Conservation (phyloP, 2,888 invertebrate genomes). For the Disparrhopalites patrizii region DNA sequence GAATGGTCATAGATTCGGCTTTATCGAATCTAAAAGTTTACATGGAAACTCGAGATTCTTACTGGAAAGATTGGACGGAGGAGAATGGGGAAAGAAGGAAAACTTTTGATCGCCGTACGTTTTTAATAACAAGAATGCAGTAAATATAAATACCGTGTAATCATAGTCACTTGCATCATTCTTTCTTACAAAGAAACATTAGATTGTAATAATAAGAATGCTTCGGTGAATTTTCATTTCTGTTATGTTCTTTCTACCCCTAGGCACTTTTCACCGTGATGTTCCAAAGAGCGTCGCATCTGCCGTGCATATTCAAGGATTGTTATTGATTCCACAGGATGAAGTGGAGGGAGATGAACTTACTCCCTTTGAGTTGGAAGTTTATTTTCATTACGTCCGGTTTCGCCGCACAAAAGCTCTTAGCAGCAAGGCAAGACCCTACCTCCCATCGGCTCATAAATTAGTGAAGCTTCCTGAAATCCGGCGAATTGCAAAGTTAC, state of each 20-base stretch:
- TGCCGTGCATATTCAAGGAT: slow-evolving; percentile 40
- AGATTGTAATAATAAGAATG: neutral
- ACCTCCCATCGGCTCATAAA: slow-evolving; percentile 32
- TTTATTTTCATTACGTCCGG: slow-evolving; percentile 39
- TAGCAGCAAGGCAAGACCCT: slow-evolving; percentile 24
- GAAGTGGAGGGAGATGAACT: slow-evolving; percentile 17
- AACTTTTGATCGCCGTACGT: slow-evolving; percentile 45
- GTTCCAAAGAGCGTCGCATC: slow-evolving; percentile 46
- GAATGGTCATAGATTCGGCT: slow-evolving; percentile 26
- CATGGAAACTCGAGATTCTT: slow-evolving; percentile 30
- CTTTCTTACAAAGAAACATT: neutral
- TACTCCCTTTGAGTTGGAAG: slow-evolving; percentile 37
- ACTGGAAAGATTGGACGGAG: slow-evolving; percentile 37
- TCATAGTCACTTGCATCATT: neutral
- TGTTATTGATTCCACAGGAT: slow-evolving; percentile 32
- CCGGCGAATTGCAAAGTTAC: slow-evolving; percentile 14
- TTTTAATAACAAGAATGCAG: neutral
- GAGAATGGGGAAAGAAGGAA: slow-evolving; percentile 33
- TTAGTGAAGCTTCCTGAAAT: slow-evolving; percentile 27
- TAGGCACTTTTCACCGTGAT: slow-evolving; percentile 43
- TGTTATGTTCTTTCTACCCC: neutral
- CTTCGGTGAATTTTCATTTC: neutral
- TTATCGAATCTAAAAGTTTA: slow-evolving; percentile 34
- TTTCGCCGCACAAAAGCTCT: slow-evolving; percentile 42
- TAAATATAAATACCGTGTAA: no score